Conservation (phyloP, 2,113 vertebrate species). For the Meleagris gallopavo region DNA sequence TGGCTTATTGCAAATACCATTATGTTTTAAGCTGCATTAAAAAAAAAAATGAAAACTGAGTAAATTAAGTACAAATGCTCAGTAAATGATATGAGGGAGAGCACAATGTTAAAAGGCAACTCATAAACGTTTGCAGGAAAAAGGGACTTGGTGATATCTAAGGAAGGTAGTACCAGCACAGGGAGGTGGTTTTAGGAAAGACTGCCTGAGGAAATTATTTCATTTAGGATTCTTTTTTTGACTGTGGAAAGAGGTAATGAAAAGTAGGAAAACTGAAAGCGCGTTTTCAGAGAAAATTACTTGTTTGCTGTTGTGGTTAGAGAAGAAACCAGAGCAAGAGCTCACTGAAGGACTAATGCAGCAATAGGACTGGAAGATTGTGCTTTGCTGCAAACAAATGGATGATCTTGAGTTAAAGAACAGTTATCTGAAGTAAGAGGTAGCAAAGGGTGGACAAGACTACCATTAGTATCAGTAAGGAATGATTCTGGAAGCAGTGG, state of each 20-base stretch:
- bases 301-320: neutral
- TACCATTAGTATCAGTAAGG: neutral
- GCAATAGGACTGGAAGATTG: neutral
- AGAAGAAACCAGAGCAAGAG: neutral
- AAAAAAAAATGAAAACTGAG: neutral
- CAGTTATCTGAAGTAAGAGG: neutral
- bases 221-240: neutral
- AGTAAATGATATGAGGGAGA: neutral
- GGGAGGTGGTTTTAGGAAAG: neutral
- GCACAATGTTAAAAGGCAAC: neutral
- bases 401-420: neutral
- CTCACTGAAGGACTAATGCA: neutral
- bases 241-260: neutral
- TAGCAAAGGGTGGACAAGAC: neutral
- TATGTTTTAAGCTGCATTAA: neutral
- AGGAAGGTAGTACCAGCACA: neutral
- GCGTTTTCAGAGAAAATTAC: neutral
- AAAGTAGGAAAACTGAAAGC: neutral
- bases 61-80: neutral
- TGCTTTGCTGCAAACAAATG: neutral
- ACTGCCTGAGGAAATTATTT: neutral
- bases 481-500: neutral
- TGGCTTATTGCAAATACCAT: neutral
- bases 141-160: neutral
- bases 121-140: neutral